Conservation (phyloP, 2,888 invertebrate species). For the Drosophila meridionalis region DNA sequence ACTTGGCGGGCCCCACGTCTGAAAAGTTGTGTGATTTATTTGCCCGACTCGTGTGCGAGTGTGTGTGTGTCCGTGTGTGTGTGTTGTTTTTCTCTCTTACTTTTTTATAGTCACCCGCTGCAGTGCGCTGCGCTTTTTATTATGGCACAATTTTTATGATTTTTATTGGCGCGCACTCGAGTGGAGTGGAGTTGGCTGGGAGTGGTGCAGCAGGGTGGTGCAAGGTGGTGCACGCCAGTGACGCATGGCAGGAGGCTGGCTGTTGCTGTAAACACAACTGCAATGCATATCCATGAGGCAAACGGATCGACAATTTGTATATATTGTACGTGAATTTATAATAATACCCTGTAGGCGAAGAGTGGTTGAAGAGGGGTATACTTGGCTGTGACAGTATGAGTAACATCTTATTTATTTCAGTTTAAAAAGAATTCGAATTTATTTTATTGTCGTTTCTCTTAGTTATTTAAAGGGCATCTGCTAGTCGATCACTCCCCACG, state of each 20-base stretch:
- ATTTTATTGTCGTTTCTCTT: neutral
- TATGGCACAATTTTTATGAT: conserved; percentile 70
- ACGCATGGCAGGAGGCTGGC: conserved; percentile 41
- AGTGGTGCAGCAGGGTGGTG: conserved; percentile 39
- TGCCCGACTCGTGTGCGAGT: conserved; percentile 59
- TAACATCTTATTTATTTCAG: neutral
- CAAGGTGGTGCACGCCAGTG: conserved; percentile 51
- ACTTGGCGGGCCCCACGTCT: conserved; percentile 68
- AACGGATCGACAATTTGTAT: conserved; percentile 52
- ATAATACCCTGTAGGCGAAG: conserved; percentile 24
- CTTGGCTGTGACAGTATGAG: neutral
- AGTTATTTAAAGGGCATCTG: neutral
- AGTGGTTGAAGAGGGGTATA: neutral
- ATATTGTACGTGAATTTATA: conserved; percentile 61
- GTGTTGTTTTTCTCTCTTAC: conserved; percentile 14
- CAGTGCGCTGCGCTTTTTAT: conserved; percentile 72
- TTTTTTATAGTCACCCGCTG: conserved; percentile 41
- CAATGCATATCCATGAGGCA: conserved; percentile 61
- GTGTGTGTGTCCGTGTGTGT: conserved; percentile 34
- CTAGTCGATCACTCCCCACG: conserved; percentile 1
- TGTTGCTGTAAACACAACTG: conserved; percentile 53
- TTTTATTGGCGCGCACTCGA: conserved; percentile 75
- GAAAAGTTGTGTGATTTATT: conserved; percentile 78
- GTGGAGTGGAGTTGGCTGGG: conserved; percentile 65
- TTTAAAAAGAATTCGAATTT: neutral